These are phyloP conservation scores for Heliconius hewitsoni DNA, from an alignment of 1,140 invertebrate species.

Conservation along the genomic window DNA sequence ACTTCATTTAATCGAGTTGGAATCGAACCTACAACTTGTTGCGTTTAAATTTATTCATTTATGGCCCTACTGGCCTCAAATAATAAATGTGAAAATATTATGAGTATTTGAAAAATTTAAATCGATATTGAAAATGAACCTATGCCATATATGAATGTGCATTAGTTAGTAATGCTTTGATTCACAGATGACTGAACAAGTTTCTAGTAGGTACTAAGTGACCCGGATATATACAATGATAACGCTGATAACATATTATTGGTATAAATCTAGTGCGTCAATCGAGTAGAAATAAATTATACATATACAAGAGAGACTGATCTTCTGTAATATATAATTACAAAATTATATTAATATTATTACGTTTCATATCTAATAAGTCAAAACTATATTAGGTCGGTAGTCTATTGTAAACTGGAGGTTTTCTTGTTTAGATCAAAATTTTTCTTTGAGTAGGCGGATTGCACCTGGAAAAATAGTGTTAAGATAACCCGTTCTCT, in stretches of 20 bases:
- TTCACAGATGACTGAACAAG: slow-evolving; percentile 15
- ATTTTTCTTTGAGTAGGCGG: neutral
- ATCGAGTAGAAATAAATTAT: neutral
- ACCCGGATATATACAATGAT: slow-evolving; percentile 28
- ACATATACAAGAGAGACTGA: neutral
- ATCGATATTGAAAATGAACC: neutral
- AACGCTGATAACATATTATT: slow-evolving; percentile 12
- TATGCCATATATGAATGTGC: neutral
- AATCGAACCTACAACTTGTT: no score
- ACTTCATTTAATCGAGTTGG: no score
- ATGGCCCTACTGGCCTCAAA: no score
- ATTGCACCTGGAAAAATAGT: no score
- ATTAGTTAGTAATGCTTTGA: slow-evolving; percentile 17
- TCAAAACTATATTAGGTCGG: neutral
- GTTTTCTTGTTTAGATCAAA: neutral
- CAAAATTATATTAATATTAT: neutral
- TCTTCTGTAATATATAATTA: neutral
- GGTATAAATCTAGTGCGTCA: slow-evolving; percentile 15
- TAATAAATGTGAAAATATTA: no score
- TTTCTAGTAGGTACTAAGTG: slow-evolving; percentile 22
- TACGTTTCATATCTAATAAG: neutral
- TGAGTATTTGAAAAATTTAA: no score
- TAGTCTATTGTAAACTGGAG: neutral
- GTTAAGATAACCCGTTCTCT: no score
- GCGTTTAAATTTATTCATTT: no score